Base-by-base conservation (phyloP, 2,888 invertebrate genomes). In the Thelaira solivaga region DNA sequence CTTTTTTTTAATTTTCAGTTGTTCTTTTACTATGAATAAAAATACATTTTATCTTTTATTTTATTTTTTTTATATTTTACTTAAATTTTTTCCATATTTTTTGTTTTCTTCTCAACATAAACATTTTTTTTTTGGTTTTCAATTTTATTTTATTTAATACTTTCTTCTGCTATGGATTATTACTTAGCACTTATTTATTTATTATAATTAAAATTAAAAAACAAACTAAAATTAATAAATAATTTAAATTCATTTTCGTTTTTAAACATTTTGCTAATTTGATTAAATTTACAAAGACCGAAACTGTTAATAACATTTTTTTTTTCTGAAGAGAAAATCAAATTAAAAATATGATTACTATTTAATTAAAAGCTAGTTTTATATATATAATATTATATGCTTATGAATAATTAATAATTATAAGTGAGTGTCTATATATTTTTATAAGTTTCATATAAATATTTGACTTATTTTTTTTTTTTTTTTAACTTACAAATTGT, bases 251-350 rank as follows among this genome's bases (percentile, higher is more conserved):
- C 22, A n/a, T 36, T 20, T 39, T 20, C 18, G 22, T 43, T 39
- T 20, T 18, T 13, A 43, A 51, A 31, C 53, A 59, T 59, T 72
- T 77, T 72, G 34, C 68, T 77, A 72, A 73, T 73, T 77, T 77
- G 64, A 39, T 68, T 69, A 68, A 73, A 74, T 78, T 69, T 78
- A 78, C 77, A 78, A 74, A 53, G 69, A 69, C 26, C 69, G 55
- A 78, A 78, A 59, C 11, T 3, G 2, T 41, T 41, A n/a, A 55
- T 26, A 24, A n/a, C n/a, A n/a, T n/a, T n/a, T n/a, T n/a, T 36
- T 20, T 34, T 26, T 31, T n/a, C 26, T 26, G 39, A 64, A 57
- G 5, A 57, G 1, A 10, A 51, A 16, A 20, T 1, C 13, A 51
- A 24, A 36, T n/a, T 47, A 22, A 18, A 26, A 43, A 36, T 22